Conservation (phyloP, 2,888 invertebrate genomes). For the Helicoverpa assulta region DNA sequence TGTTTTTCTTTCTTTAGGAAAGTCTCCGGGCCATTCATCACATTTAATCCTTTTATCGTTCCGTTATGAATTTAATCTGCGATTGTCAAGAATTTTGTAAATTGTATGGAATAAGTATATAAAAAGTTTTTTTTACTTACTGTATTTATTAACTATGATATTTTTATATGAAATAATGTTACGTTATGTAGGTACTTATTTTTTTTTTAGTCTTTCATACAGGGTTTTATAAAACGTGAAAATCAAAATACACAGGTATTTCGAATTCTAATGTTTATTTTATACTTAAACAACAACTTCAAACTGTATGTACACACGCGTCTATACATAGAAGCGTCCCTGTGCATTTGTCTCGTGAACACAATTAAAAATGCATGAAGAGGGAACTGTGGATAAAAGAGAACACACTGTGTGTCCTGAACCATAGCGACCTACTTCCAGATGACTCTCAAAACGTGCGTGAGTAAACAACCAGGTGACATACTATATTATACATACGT, state of each 20-base stretch:
- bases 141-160: too few relatives aligned
- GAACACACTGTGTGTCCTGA: conserved; percentile 28
- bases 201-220: too few relatives aligned
- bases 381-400: conserved; percentile 14
- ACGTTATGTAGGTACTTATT: too few relatives aligned
- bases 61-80: not conserved
- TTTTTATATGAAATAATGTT: too few relatives aligned
- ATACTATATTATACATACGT: not conserved
- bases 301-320: not conserved
- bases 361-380: conserved; percentile 41
- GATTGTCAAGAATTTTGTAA: too few relatives aligned
- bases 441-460: conserved; percentile 15
- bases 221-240: too few relatives aligned
- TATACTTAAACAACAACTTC: conserved; percentile 6
- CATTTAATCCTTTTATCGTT: not conserved
- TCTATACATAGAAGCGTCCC: too few relatives aligned
- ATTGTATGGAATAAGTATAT: too few relatives aligned
- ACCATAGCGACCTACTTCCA: conserved; percentile 40
- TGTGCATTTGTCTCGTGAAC: conserved; percentile 13
- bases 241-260: too few relatives aligned
- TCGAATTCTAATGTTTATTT: too few relatives aligned
- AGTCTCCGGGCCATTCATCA: not conserved
- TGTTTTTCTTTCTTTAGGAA: not conserved
- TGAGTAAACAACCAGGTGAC: conserved; percentile 9
- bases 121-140: too few relatives aligned